Conservation (phyloP, 2,113 vertebrate species). For the Chlamydotis undulata region DNA sequence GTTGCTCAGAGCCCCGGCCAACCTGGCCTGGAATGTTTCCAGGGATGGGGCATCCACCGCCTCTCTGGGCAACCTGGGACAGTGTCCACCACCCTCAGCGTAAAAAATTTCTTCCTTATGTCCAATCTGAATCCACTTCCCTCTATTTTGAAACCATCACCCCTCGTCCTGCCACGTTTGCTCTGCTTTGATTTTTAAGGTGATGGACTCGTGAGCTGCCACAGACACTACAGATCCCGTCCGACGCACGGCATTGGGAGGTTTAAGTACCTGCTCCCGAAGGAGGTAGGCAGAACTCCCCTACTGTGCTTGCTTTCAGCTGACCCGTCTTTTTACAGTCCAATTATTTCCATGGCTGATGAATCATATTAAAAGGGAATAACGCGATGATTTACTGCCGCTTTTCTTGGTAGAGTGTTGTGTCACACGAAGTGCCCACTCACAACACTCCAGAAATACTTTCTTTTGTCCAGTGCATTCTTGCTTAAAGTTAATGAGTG, state of each 20-base stretch:
- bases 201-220: slow-evolving; percentile 22
- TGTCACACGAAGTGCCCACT: neutral
- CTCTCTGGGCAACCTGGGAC: too few relatives aligned
- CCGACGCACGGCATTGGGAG: slow-evolving; percentile 88
- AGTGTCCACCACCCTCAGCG: too few relatives aligned
- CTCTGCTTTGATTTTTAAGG: slow-evolving; percentile 60
- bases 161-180: neutral
- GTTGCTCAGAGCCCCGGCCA: too few relatives aligned
- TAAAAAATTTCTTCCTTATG: too few relatives aligned
- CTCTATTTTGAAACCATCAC: too few relatives aligned
- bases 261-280: slow-evolving; percentile 81
- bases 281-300: slow-evolving; percentile 71
- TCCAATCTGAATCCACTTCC: too few relatives aligned
- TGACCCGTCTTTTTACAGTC: neutral
- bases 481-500: neutral
- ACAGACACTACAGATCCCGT: slow-evolving; percentile 77
- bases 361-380: neutral
- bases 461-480: rapidly evolving
- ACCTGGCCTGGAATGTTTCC: too few relatives aligned
- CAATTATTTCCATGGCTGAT: neutral
- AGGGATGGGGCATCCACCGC: too few relatives aligned
- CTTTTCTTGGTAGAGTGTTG: too few relatives aligned
- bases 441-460: neutral
- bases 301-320: neutral
- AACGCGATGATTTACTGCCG: neutral